phyloP scores from a whole-genome alignment of 2,888 invertebrate genomes.

The Lasius platythorax region DNA sequence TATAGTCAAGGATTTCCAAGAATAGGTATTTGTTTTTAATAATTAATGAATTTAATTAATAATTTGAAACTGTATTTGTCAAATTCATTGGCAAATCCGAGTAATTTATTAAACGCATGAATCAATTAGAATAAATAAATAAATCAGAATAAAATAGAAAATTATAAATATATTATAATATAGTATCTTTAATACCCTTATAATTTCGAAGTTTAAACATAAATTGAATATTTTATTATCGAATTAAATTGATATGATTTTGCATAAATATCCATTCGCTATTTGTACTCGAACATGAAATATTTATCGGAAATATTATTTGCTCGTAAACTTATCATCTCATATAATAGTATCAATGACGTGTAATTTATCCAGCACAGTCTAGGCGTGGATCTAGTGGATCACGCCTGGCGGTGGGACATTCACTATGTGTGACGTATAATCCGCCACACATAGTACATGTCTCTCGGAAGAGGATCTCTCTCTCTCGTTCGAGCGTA shows the following conservation, averaged over 20 bases:
- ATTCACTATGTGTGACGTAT: neutral
- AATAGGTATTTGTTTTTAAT: too few species aligned
- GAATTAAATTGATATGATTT: neutral
- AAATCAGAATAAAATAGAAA: neutral
- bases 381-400: slow-evolving; percentile 4
- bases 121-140: neutral
- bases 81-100: neutral
- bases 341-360: slow-evolving; percentile 11
- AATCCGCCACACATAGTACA: slow-evolving; percentile 21
- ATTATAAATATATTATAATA: neutral
- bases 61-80: neutral
- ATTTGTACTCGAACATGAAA: neutral
- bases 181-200: neutral
- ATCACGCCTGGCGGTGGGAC: slow-evolving; percentile 16
- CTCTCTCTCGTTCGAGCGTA: slow-evolving; percentile 52
- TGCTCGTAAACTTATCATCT: neutral
- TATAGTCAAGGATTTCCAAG: too few species aligned
- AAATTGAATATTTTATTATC: neutral
- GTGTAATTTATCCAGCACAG: slow-evolving; percentile 18
- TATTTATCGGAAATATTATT: slow-evolving; percentile 1
- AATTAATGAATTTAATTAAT: too few species aligned
- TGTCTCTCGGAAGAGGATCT: slow-evolving; percentile 41
- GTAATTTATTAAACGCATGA: neutral
- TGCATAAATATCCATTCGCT: neutral
- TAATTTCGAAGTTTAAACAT: neutral